Evolutionary conservation across 1,140 invertebrate genomes (phyloP).

Genomic region (Heliconius congener): DNA sequence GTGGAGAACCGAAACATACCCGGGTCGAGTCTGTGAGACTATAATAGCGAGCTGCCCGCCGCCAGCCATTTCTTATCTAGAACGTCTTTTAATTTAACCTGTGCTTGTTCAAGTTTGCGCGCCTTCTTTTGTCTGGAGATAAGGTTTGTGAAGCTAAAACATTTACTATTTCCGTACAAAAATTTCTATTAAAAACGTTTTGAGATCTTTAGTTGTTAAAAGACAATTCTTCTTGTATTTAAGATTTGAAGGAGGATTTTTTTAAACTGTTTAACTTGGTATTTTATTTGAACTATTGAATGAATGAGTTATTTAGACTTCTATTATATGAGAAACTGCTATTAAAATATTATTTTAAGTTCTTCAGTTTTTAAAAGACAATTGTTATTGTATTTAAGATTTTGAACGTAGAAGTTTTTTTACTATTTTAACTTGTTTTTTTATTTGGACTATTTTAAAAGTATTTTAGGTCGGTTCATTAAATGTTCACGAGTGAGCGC

Average conservation of each 20-base stretch:
- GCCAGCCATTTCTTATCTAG: slow-evolving; percentile 7
- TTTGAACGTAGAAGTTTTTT: not conserved
- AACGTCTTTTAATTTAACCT: slow-evolving; percentile 15
- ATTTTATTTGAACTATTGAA: too few species aligned
- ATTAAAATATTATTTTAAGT: not conserved
- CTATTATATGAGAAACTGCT: not conserved
- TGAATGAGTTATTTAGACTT: too few species aligned
- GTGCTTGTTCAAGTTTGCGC: slow-evolving; percentile 8
- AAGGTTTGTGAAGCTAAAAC: slow-evolving; percentile 2
- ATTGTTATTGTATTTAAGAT: not conserved
- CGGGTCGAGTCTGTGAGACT: not conserved
- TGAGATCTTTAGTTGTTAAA: not conserved
- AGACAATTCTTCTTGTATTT: not conserved
- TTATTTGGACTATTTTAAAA: not conserved
- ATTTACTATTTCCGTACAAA: not conserved
- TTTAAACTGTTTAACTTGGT: not conserved
- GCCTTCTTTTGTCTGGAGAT: not conserved
- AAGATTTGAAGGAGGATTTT: not conserved
- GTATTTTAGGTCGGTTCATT: slow-evolving; percentile 14
- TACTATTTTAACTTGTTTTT: not conserved
- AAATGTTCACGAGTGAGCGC: slow-evolving; percentile 12
- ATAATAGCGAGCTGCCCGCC: not conserved
- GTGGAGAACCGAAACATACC: not conserved
- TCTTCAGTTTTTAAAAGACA: not conserved
- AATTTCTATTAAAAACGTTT: not conserved